Conservation (phyloP, 2,888 invertebrate genomes). For the Germaria angustata region DNA sequence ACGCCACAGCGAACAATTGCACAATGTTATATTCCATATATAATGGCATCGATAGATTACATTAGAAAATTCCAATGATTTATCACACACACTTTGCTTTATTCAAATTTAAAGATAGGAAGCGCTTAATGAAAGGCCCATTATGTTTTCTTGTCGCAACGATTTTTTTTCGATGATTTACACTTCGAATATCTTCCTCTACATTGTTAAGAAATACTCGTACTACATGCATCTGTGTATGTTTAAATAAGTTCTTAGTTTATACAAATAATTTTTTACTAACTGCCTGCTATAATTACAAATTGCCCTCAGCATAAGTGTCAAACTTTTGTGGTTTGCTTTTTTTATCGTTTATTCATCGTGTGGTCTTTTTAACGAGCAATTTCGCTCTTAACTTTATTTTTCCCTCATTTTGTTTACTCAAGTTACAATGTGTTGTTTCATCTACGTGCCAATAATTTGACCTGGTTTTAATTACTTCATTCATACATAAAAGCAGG, state of each 20-base stretch:
- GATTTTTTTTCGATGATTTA: too few species aligned
- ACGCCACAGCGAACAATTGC: too few species aligned
- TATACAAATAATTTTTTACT: conserved; percentile 6
- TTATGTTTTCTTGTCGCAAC: too few species aligned
- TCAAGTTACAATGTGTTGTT: conserved; percentile 3
- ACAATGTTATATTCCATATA: too few species aligned
- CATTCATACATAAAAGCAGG: conserved; percentile 10
- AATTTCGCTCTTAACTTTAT: conserved; percentile 5
- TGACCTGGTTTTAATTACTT: conserved; percentile 56
- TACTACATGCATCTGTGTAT: too few species aligned
- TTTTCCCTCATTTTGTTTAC: neutral
- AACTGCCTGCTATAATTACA: neutral
- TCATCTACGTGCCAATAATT: conserved; percentile 26
- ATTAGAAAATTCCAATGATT: too few species aligned
- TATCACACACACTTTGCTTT: too few species aligned
- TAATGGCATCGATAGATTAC: too few species aligned
- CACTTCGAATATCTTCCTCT: too few species aligned
- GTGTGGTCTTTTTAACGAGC: neutral
- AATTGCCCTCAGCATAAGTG: conserved; percentile 9
- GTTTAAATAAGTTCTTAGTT: conserved; percentile 30
- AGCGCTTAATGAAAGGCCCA: too few species aligned
- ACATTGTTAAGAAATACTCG: too few species aligned
- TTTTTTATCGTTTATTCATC: neutral
- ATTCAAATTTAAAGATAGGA: too few species aligned
- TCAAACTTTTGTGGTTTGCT: conserved; percentile 44